Conservation (phyloP, 2,113 vertebrate species). For the Psilopogon haemacephalus region DNA sequence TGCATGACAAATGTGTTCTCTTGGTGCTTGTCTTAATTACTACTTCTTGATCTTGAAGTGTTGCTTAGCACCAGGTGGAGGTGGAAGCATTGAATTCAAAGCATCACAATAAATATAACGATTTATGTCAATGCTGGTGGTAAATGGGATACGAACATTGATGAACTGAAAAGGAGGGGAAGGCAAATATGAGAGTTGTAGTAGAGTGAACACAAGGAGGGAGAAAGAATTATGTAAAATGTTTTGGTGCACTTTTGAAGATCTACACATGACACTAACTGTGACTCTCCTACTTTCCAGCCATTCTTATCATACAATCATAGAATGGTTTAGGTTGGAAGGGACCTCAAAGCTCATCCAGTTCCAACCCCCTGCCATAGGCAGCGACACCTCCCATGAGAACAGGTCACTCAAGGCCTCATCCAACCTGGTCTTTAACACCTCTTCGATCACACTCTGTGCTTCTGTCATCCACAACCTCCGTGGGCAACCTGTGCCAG, state of each 20-base stretch:
- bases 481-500: too few species aligned
- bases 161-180: neutral
- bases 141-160: neutral
- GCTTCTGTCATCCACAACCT: too few species aligned
- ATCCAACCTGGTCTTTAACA: too few species aligned
- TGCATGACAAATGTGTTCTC: neutral
- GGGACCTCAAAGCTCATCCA: too few species aligned
- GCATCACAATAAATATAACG: neutral
- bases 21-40: neutral
- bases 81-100: neutral
- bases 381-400: too few species aligned
- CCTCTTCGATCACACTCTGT: too few species aligned
- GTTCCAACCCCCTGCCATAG: too few species aligned
- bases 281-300: neutral
- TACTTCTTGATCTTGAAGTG: neutral
- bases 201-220: neutral
- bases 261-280: neutral
- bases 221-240: neutral
- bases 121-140: neutral
- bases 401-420: too few species aligned
- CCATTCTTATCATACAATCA: neutral
- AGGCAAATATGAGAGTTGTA: neutral
- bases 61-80: neutral
- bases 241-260: neutral
- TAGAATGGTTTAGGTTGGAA: too few species aligned